Evolutionary conservation across 2,888 invertebrate genomes (phyloP), one percentile per base, ranked within the genome.

Genomic region (Sphinx pinastri): DNA sequence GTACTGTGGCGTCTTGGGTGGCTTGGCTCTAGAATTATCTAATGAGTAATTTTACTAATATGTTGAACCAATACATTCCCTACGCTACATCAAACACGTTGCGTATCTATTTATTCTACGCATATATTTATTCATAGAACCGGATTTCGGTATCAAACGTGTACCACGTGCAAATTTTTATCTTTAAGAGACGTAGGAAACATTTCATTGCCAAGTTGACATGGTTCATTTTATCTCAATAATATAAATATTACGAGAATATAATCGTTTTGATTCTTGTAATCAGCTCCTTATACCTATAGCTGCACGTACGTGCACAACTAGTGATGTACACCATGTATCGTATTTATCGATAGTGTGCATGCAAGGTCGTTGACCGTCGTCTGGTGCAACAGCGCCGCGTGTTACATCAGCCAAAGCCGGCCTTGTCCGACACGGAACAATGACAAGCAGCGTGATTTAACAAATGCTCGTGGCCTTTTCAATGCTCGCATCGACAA

Each of bases 361-460:
- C 78, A 71, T 71, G 80, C 92, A 92, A 93, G 93, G 93, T 91
- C 85, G 68, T 86, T 93, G 93, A 92, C 93, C 93, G 88, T 72
- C 72, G 81, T 78, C 88, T 91, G 83, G 80, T 86, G 93, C 86
- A 93, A 93, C 73, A 71, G 72, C 76, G 84, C 80, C 80, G 74
- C 73, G 74, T 77, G 76, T 93, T 93, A 90, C 93, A 91, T 93
- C 93, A 93, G 90, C 88, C 83, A 80, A 92, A 92, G 89, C 88
- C 83, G 81, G 79, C 92, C 92, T 92, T 91, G 89, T 76, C 80
- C 81, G 89, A 89, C 84, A 84, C 92, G 92, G 91, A 92, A 93
- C 91, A 91, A 88, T 91, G 87, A 81, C 78, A 77, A 75, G 68
- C 73, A 68, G 71, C 77, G 78, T 78, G 78, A 76, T 79, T 73